These are phyloP conservation scores for Sebastes baramenuke DNA, from an alignment of 2,797 vertebrate species.

Conservation along the genomic window DNA sequence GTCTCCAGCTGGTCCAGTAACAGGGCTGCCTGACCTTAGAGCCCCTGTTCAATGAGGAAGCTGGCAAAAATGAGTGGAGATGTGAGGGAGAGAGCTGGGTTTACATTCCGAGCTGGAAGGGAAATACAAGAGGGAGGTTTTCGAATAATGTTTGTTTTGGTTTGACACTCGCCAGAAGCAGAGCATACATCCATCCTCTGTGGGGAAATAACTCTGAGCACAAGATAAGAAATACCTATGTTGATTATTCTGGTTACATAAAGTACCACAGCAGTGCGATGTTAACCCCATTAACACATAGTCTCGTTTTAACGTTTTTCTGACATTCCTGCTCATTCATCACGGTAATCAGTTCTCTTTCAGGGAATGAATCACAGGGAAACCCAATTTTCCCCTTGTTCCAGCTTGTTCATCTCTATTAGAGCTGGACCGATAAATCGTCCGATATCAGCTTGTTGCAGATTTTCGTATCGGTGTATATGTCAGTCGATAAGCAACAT, in stretches of 20 bases:
- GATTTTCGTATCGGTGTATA: neutral
- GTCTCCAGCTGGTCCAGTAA: conserved; percentile 73
- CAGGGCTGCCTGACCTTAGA: conserved; percentile 62
- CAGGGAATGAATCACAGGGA: neutral
- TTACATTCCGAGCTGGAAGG: conserved; percentile 54
- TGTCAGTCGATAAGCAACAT: neutral
- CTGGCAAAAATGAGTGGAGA: conserved; percentile 72
- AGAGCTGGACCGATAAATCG: neutral
- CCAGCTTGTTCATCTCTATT: neutral
- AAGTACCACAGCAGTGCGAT: neutral
- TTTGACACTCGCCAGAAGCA: conserved; percentile 33
- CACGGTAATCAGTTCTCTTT: neutral
- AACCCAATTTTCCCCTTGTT: neutral
- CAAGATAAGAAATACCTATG: neutral
- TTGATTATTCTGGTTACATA: neutral
- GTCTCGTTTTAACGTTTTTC: neutral
- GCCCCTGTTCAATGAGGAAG: conserved; percentile 73
- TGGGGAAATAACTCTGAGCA: neutral
- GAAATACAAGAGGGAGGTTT: conserved; percentile 1
- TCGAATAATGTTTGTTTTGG: neutral
- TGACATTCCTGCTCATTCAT: neutral
- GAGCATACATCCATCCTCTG: neutral
- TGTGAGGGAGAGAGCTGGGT: conserved; percentile 47
- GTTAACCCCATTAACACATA: neutral
- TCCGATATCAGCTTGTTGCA: neutral